phyloP scores from a whole-genome alignment of 2,113 vertebrate genomes.

The Neoarius graeffei region DNA sequence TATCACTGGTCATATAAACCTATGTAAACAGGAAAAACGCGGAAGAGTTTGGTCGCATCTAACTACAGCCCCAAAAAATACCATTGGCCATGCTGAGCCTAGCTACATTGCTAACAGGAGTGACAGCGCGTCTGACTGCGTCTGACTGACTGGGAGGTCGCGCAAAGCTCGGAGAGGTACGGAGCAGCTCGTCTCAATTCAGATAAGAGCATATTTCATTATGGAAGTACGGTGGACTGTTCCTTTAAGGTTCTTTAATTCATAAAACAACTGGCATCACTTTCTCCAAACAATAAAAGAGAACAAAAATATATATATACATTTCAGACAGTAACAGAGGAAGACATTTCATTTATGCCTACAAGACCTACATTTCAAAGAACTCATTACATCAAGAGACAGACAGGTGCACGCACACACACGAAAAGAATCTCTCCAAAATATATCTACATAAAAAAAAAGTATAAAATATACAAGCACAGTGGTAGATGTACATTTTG shows the following conservation, averaged over 20 bases:
- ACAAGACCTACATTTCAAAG: not conserved
- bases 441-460: not conserved
- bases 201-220: too few relatives aligned
- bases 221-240: too few relatives aligned
- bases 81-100: too few relatives aligned
- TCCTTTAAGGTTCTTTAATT: constrained; percentile 9
- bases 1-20: too few relatives aligned
- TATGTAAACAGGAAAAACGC: too few relatives aligned
- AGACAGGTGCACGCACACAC: not conserved
- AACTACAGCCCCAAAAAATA: too few relatives aligned
- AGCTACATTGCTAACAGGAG: too few relatives aligned
- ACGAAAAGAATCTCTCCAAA: not conserved
- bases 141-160: too few relatives aligned
- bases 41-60: too few relatives aligned
- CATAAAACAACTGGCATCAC: not conserved
- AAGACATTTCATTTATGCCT: not conserved
- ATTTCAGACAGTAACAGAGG: not conserved
- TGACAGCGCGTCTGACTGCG: too few relatives aligned
- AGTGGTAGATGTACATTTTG: not conserved
- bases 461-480: not conserved
- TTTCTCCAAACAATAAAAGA: not conserved
- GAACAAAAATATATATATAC: not conserved
- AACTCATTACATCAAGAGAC: not conserved
- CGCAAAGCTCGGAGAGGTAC: too few relatives aligned
- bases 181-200: too few relatives aligned